Conservation (phyloP, 2,888 invertebrate genomes). For the Cryptocheilus praepositus region DNA sequence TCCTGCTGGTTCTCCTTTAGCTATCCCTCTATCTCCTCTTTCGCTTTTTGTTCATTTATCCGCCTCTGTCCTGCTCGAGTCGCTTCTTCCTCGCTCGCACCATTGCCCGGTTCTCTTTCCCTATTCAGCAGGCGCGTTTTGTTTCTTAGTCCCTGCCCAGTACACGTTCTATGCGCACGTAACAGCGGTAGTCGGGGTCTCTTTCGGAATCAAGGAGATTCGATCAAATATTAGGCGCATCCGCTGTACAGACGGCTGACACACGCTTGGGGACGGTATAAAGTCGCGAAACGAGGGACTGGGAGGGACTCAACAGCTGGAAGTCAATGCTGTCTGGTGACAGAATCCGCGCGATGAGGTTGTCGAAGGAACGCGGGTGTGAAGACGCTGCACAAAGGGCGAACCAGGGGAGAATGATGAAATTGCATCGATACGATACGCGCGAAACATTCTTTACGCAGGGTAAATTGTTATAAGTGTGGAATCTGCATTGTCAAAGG, state of each 20-base stretch:
- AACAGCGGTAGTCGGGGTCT: conserved; percentile 15
- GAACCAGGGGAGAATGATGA: too few species aligned
- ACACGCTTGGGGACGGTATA: neutral
- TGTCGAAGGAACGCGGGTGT: too few species aligned
- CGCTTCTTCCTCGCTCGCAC: conserved; percentile 3
- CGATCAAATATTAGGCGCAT: conserved; percentile 45
- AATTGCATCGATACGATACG: too few species aligned
- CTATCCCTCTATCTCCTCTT: conserved; percentile 17
- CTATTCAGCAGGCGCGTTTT: neutral
- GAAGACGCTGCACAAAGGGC: too few species aligned
- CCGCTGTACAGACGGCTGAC: neutral
- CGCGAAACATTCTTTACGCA: too few species aligned
- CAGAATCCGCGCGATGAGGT: too few species aligned
- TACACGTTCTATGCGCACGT: neutral
- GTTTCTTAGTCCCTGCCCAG: neutral
- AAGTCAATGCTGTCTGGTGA: too few species aligned
- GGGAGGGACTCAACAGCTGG: too few species aligned
- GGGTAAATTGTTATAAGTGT: too few species aligned
- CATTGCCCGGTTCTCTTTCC: neutral
- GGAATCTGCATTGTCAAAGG: too few species aligned
- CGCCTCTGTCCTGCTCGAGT: neutral
- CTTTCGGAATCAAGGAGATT: conserved; percentile 31
- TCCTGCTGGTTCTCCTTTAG: conserved; percentile 35
- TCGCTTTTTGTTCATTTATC: neutral
- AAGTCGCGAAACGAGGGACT: neutral